Conservation (phyloP, 2,888 invertebrate species). For the Nemurella pictetii region DNA sequence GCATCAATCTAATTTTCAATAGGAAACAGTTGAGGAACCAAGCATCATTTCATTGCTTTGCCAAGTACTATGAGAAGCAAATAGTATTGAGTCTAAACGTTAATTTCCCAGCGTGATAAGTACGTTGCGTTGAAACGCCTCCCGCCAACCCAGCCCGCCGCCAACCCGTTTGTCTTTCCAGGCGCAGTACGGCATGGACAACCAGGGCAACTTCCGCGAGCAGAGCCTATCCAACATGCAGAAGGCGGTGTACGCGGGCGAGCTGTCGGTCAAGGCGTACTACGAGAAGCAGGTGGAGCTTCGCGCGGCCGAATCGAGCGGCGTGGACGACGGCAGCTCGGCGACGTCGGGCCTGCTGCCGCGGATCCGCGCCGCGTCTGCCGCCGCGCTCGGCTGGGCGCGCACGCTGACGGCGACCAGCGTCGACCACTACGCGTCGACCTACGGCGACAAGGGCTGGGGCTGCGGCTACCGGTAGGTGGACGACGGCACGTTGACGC, state of each 20-base stretch:
- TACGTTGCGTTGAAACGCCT: too few species aligned
- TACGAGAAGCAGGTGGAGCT: constrained; percentile 80
- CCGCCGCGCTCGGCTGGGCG: constrained; percentile 63
- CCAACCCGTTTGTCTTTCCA: constrained; percentile 45
- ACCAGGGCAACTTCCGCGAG: constrained; percentile 77
- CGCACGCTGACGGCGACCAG: constrained; percentile 76
- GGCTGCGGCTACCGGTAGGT: constrained; percentile 77
- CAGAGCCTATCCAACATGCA: constrained; percentile 79
- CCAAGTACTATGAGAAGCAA: too few species aligned
- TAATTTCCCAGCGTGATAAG: too few species aligned
- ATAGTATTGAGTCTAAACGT: background rate
- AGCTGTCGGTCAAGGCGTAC: constrained; percentile 82
- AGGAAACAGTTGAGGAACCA: too few species aligned
- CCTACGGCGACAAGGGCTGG: constrained; percentile 89
- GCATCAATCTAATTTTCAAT: too few species aligned
- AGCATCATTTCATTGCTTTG: too few species aligned
- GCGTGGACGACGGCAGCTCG: constrained; percentile 80
- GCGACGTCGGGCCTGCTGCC: constrained; percentile 65
- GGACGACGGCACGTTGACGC: too few species aligned
- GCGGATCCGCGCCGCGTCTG: constrained; percentile 46
- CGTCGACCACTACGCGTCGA: constrained; percentile 84
- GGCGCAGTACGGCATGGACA: constrained; percentile 89
- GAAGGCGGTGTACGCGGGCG: constrained; percentile 79
- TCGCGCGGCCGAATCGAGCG: constrained; percentile 72
- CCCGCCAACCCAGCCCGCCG: background rate